Conservation (phyloP, 2,113 vertebrate species). For the Coptodon rendalli region DNA sequence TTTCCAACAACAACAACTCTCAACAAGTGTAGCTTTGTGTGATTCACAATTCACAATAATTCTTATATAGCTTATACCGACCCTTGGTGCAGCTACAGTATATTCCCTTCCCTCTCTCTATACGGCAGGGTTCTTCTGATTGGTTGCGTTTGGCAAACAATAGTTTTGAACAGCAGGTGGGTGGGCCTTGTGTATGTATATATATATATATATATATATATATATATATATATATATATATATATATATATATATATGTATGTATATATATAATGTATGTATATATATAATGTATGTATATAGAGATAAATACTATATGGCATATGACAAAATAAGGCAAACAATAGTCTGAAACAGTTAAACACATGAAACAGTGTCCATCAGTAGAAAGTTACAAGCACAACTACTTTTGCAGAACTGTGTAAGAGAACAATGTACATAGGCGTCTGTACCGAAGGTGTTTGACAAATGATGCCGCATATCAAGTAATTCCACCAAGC, state of each 20-base stretch:
- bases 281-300: too few species aligned
- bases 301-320: too few species aligned
- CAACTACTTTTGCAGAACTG: neutral
- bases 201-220: neutral
- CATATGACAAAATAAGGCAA: neutral
- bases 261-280: too few species aligned
- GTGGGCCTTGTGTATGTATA: neutral
- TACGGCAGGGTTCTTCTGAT: accelerated
- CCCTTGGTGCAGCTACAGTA: neutral
- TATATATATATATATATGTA: neutral
- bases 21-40: neutral
- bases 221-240: neutral
- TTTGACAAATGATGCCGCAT: constrained; percentile 9
- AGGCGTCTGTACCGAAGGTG: neutral
- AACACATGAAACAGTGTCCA: neutral
- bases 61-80: accelerated
- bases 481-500: constrained; percentile 29
- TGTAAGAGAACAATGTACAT: neutral
- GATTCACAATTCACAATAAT: neutral
- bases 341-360: neutral
- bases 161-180: neutral
- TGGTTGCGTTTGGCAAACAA: neutral
- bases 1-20: neutral
- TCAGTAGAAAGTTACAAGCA: neutral
- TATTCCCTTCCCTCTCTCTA: neutral